Percentiles rank a stretch among this genome's conserved stretches.
Evolutionary conservation across 1,140 invertebrate genomes (phyloP).

Genomic region (Bicyclus anynana): DNA sequence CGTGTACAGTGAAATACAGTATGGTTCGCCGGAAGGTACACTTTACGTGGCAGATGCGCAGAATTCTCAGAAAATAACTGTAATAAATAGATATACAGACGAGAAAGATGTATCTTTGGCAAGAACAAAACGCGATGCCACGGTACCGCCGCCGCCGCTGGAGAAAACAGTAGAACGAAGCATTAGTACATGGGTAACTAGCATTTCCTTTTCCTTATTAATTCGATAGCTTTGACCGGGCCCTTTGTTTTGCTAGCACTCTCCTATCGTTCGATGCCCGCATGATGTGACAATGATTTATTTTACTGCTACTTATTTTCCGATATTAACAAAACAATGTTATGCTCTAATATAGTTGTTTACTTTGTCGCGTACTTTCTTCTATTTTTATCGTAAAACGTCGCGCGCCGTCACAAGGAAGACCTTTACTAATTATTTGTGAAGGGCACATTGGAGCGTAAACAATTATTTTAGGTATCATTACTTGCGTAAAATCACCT

Average conservation of each 20-base stretch:
- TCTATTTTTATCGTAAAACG: constrained; percentile 48
- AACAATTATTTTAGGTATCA: constrained; percentile 17
- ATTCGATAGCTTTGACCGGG: constrained; percentile 29
- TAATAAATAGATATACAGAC: constrained; percentile 47
- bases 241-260: constrained; percentile 43
- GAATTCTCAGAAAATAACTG: constrained; percentile 36
- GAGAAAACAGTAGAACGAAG: constrained; percentile 38
- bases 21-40: constrained; percentile 44
- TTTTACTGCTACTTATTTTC: constrained; percentile 24
- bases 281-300: constrained; percentile 32
- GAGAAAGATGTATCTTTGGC: constrained; percentile 32
- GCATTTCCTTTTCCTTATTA: constrained; percentile 66
- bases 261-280: constrained; percentile 25
- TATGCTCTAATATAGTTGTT: constrained; percentile 12
- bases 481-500: constrained; percentile 14
- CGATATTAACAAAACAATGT: constrained; percentile 10
- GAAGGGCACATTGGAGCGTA: constrained; percentile 14
- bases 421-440: constrained; percentile 2
- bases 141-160: constrained; percentile 36
- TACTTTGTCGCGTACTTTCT: constrained; percentile 37
- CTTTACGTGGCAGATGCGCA: constrained; percentile 55
- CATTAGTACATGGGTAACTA: constrained; percentile 69
- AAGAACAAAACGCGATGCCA: constrained; percentile 60
- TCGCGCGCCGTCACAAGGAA: constrained; percentile 16
- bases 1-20: constrained; percentile 40